Evolutionary conservation across 2,797 vertebrate species (phyloP), one percentile per base, ranked within the genome.

Genomic region (Channa striata): DNA sequence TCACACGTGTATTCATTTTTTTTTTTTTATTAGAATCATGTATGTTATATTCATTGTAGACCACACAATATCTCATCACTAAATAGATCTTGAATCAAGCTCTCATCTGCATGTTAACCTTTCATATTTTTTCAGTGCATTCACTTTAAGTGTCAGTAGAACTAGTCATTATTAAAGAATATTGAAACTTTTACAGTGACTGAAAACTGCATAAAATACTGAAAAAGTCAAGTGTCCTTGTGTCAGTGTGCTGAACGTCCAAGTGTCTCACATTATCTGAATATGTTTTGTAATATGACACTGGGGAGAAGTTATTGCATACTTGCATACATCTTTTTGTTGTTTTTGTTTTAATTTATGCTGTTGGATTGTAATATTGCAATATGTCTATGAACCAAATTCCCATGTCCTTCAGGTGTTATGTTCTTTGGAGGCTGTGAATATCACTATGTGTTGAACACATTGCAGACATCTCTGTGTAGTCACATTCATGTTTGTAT

Each of bases 171-270:
- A 25, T 11, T 57, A 69, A 44, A 71, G 25, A 68, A 71, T 63
- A 71, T 63, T 68, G 53, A 73, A 44, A 62, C 53, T 43, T 65
- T 58, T 72, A 59, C 25, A 48, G 39, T 75, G 54, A 78, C 73
- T 80, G 40, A 82, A 74, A 83, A 64, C 67, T 30, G 56, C 76
- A 79, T 67, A 74, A 65, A 60, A 84, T 66, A 57, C 58, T 48
- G 81, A 33, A 47, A 83, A 83, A 80, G 83, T 79, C 33, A 93
- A 93, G 93, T 94, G 92, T 93, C 92, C 91, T 94, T 93, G 89
- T 91, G 83, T 90, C 79, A 60, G 49, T 83, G 80, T 88, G 84
- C 77, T 87, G 63, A 86, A 82, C 68, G 36, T 81, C 64, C 48
- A 20, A 57, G 68, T 69, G 60, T 76, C 12, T 83, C 65, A 69